Percentiles rank a stretch among this genome's conserved stretches.
Evolutionary conservation across 2,113 vertebrate species (phyloP).

Genomic region (Meleagris gallopavo): DNA sequence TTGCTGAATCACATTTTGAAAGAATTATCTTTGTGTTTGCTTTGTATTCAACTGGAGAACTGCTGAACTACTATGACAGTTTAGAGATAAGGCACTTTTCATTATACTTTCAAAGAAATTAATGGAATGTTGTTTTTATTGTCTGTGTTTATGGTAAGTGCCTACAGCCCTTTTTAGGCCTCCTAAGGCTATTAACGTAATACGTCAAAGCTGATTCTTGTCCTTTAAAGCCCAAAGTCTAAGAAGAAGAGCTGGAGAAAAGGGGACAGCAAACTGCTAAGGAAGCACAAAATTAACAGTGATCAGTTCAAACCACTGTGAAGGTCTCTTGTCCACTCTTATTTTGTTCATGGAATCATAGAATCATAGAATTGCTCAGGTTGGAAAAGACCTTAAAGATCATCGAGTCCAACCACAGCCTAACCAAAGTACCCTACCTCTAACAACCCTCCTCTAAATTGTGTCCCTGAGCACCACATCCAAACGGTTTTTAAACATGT

Average conservation of each 20-base stretch:
- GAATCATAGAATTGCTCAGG: too few species aligned
- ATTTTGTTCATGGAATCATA: background rate
- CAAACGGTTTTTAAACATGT: too few species aligned
- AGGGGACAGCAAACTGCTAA: background rate
- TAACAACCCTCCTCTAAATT: too few species aligned
- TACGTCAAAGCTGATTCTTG: background rate
- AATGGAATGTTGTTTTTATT: background rate
- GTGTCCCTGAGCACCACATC: too few species aligned
- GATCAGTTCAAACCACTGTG: background rate
- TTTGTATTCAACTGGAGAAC: background rate
- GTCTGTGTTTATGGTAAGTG: background rate
- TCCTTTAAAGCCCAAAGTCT: background rate
- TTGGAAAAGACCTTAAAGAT: too few species aligned
- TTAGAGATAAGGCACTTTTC: background rate
- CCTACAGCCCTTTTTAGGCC: background rate
- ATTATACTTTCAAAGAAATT: background rate
- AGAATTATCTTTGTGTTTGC: background rate
- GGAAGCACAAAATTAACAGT: background rate
- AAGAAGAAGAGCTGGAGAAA: background rate
- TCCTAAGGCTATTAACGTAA: background rate
- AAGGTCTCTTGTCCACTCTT: background rate
- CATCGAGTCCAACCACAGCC: too few species aligned
- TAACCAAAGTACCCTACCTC: too few species aligned
- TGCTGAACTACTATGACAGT: background rate
- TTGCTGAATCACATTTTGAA: background rate